Percentiles rank a stretch among this genome's conserved stretches.
Conservation (phyloP, 2,888 invertebrate genomes). For the Acleris holmiana region DNA sequence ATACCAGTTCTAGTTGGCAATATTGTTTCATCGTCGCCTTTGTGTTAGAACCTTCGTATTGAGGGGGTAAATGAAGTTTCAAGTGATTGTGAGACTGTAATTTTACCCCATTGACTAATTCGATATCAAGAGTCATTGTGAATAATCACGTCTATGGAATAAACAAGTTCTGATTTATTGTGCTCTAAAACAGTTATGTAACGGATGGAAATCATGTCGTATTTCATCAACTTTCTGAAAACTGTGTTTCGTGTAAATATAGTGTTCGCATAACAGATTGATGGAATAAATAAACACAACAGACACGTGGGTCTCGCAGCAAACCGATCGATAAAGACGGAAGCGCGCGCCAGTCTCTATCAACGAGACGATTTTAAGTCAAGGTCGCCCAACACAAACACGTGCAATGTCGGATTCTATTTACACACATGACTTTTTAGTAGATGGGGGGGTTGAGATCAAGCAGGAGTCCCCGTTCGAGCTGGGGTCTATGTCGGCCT, state of each 20-base stretch:
- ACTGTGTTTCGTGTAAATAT: slow-evolving; percentile 41
- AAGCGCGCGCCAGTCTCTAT: slow-evolving; percentile 81
- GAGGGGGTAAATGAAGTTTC: slow-evolving; percentile 10
- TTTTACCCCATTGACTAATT: slow-evolving; percentile 50
- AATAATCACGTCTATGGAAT: slow-evolving; percentile 49
- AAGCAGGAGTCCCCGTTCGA: slow-evolving; percentile 86
- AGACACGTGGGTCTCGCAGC: slow-evolving; percentile 76
- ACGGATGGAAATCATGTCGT: slow-evolving; percentile 59
- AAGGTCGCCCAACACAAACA: slow-evolving; percentile 80
- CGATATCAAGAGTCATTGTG: slow-evolving; percentile 79
- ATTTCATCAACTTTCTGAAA: slow-evolving; percentile 49
- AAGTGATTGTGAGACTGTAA: slow-evolving; percentile 43
- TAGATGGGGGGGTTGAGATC: slow-evolving; percentile 85
- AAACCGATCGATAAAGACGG: slow-evolving; percentile 79
- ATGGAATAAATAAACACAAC: slow-evolving; percentile 66
- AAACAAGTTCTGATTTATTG: slow-evolving; percentile 64
- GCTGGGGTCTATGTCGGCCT: slow-evolving; percentile 79
- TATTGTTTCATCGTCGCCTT: slow-evolving; percentile 6
- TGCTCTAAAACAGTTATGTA: slow-evolving; percentile 73
- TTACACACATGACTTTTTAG: slow-evolving; percentile 86
- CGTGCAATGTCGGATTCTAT: slow-evolving; percentile 87
- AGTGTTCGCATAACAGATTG: slow-evolving; percentile 41
- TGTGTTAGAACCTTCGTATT: not conserved
- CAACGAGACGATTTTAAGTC: slow-evolving; percentile 78
- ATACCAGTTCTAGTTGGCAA: slow-evolving; percentile 40